Evolutionary conservation across 2,888 invertebrate species (phyloP).

Genomic region (Coenonympha arcania): DNA sequence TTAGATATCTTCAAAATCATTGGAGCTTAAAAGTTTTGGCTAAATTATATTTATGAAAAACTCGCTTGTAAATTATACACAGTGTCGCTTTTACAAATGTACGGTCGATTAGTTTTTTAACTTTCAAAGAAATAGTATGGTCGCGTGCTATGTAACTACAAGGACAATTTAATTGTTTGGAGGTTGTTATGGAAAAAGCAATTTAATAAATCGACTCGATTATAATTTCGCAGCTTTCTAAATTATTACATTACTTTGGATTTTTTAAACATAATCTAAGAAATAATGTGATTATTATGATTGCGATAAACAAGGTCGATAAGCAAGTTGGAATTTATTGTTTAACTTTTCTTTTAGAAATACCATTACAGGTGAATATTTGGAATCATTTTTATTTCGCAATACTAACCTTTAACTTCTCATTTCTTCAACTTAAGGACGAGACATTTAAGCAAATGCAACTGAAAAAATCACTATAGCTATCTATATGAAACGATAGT

Average conservation of each 20-base stretch:
- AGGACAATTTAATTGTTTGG: constrained; percentile 13
- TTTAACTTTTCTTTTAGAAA: too few species aligned
- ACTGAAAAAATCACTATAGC: too few species aligned
- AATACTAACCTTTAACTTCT: too few species aligned
- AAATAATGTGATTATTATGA: neutral
- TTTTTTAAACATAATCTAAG: neutral
- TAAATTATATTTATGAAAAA: neutral
- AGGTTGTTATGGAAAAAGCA: constrained; percentile 2
- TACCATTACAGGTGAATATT: too few species aligned
- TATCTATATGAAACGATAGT: too few species aligned
- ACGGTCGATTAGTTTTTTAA: constrained; percentile 1
- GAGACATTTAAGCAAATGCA: too few species aligned
- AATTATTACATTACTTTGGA: neutral
- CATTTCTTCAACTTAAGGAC: too few species aligned
- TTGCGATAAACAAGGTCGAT: neutral
- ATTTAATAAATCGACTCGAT: constrained; percentile 10
- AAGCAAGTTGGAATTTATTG: neutral
- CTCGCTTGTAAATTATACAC: neutral
- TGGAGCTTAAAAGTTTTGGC: too few species aligned
- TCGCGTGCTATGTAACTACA: constrained; percentile 10
- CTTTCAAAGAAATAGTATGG: neutral
- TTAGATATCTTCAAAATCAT: too few species aligned
- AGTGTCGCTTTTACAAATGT: neutral
- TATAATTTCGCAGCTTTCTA: neutral
- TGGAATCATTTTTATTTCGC: too few species aligned